A percentile compares a stretch with the other conserved stretches of the same genome.
Conservation (phyloP, 1,140 invertebrate species). For the Philotrypesis tridentata region DNA sequence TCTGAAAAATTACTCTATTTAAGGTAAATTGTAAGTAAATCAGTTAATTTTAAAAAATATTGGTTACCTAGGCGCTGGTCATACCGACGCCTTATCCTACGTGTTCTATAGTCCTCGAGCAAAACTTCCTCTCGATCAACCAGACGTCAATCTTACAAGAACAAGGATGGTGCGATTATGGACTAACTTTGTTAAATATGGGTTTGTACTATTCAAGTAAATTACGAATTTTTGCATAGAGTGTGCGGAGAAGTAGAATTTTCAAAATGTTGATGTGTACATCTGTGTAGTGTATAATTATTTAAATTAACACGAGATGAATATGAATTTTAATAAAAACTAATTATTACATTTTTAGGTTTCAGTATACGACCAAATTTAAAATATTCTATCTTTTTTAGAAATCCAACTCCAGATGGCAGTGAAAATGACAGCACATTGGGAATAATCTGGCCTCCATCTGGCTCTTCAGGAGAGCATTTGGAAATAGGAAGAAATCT, state of each 20-base stretch:
- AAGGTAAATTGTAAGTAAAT: neutral
- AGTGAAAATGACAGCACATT: neutral
- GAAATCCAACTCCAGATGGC: conserved; percentile 29
- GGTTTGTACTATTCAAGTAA: conserved; percentile 4
- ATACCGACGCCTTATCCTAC: conserved; percentile 26
- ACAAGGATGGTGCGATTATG: too few species aligned
- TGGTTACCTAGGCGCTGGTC: conserved; percentile 10
- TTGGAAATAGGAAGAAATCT: too few species aligned
- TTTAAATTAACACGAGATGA: too few species aligned
- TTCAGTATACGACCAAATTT: too few species aligned
- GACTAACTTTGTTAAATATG: conserved; percentile 37
- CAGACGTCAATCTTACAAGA: neutral
- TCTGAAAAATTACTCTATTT: neutral
- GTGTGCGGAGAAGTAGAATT: too few species aligned
- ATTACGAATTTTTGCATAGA: neutral
- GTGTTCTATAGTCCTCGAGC: conserved; percentile 18
- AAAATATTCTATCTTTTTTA: too few species aligned
- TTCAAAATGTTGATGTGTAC: neutral
- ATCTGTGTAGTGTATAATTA: too few species aligned
- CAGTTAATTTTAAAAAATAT: too few species aligned
- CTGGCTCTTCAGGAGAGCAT: too few species aligned
- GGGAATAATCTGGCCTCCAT: too few species aligned
- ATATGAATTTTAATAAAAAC: too few species aligned
- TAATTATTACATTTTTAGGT: neutral
- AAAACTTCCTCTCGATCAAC: neutral